Base-by-base conservation (phyloP, 2,797 vertebrate species). In the Loris lydekkerianus region DNA sequence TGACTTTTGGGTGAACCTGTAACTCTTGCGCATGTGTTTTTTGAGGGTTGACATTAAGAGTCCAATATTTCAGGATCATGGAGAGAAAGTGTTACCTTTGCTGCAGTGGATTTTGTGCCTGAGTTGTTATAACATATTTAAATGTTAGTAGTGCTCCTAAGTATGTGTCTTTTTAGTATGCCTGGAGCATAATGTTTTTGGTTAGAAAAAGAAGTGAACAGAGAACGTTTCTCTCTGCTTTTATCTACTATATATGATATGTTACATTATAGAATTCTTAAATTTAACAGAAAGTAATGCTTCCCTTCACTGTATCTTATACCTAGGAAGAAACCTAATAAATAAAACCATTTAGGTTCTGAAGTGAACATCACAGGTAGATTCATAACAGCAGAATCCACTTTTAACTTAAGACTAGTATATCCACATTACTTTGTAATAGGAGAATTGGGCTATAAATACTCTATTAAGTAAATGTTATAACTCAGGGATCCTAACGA, bases 111-210 rank as follows among this genome's bases (percentile, higher is more conserved):
- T 78, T 97, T 90, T 86, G 43, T 92, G n/a, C 58, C 49, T 88
- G 29, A 93, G 72, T 69, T 80, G n/a, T 93, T 95, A 21, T 58
- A 94, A 86, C 31, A 63, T 83, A 83, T 92, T 93, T 90, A 95
- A 86, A 76, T 95, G 49, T 89, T 80, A 58, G 40, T 43, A 77
- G 56, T 67, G 53, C n/a, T 93, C 72, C 73, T 43, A 31, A 78
- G 23, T 25, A 37, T n/a, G 11, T 70, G 27, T 27, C 63, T 86
- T 90, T 78, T 89, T 58, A 60, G 81, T 92, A 60, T 63, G 65
- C 63, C 58, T 53, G 61, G 34, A 83, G 70, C 40, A 40, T 13
- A 56, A 34, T 43, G 20, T 34, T 95, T 96, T 96, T 87, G 27
- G 63, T 88, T 94, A 84, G 58, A 88, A 83, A 90, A 86, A 58